phyloP scores from a whole-genome alignment of 2,888 invertebrate species.

The Julus scanicus region DNA sequence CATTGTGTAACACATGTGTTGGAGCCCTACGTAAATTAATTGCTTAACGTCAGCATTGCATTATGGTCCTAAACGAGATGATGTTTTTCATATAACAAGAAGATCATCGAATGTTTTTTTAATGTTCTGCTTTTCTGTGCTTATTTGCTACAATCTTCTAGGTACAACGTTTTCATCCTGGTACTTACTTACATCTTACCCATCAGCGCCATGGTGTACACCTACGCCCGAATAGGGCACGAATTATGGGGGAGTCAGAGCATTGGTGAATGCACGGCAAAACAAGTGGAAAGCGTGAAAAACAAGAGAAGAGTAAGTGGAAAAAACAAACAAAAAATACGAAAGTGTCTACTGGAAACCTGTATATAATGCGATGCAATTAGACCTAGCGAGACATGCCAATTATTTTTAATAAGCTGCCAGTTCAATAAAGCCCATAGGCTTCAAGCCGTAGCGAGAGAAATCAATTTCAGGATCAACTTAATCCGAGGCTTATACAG shows the following conservation, averaged over 20 bases:
- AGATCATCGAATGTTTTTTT: background rate
- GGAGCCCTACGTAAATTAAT: too few species aligned
- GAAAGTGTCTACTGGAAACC: background rate
- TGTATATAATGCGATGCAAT: background rate
- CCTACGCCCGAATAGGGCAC: conserved; percentile 87
- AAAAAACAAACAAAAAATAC: background rate
- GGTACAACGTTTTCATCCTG: conserved; percentile 91
- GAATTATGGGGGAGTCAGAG: conserved; percentile 96
- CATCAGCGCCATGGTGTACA: conserved; percentile 90
- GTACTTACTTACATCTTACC: conserved; percentile 92
- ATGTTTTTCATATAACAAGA: background rate
- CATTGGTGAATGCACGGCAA: conserved; percentile 92
- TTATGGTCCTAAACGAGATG: too few species aligned
- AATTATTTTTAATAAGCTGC: conserved; percentile 40
- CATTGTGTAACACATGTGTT: too few species aligned
- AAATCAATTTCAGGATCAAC: background rate
- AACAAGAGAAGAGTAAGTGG: conserved; percentile 85
- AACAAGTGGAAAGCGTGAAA: conserved; percentile 90
- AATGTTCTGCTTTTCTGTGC: background rate
- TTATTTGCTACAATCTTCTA: conserved; percentile 67
- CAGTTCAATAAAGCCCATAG: conserved; percentile 10
- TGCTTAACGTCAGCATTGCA: too few species aligned
- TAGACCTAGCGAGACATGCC: background rate
- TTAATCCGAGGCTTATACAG: background rate
- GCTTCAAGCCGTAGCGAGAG: background rate